Conservation (phyloP, 92 coral and sea anemone species). For the Epizoanthus stellaris region DNA sequence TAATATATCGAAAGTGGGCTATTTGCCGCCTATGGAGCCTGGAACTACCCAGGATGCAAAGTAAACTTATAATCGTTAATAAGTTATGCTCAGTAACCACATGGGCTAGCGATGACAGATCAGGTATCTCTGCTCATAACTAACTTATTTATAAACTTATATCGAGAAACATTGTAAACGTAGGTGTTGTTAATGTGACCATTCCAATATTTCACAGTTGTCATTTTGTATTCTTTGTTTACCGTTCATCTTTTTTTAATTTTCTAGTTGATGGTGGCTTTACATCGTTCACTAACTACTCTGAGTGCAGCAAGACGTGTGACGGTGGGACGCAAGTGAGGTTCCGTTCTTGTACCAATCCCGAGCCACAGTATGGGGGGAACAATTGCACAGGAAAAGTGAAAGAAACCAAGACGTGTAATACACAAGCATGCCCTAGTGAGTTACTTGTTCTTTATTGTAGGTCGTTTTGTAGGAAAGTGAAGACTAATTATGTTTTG, state of each 20-base stretch:
- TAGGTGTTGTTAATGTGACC: neutral
- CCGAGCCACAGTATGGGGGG: conserved; percentile 90
- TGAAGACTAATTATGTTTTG: too few relatives aligned
- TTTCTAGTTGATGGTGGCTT: conserved; percentile 90
- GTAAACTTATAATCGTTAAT: too few relatives aligned
- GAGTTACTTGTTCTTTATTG: neutral
- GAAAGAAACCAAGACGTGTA: conserved; percentile 76
- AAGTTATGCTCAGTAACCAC: too few relatives aligned
- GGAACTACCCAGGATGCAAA: too few relatives aligned
- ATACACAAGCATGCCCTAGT: conserved; percentile 96
- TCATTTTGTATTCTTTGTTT: neutral
- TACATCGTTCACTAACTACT: conserved; percentile 83
- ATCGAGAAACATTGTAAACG: too few relatives aligned
- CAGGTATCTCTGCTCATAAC: too few relatives aligned
- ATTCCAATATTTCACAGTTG: neutral
- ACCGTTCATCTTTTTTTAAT: neutral
- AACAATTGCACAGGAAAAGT: conserved; percentile 84
- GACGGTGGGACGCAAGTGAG: conserved; percentile 88
- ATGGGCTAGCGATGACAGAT: too few relatives aligned
- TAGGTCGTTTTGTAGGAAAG: neutral
- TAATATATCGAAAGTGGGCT: too few relatives aligned
- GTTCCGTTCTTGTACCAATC: conserved; percentile 88
- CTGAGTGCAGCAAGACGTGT: conserved; percentile 90
- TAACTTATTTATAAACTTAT: too few relatives aligned
- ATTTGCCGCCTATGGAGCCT: too few relatives aligned